These are phyloP conservation scores for Adelosebastes latens DNA, from an alignment of 2,797 vertebrate genomes.

Conservation along the genomic window DNA sequence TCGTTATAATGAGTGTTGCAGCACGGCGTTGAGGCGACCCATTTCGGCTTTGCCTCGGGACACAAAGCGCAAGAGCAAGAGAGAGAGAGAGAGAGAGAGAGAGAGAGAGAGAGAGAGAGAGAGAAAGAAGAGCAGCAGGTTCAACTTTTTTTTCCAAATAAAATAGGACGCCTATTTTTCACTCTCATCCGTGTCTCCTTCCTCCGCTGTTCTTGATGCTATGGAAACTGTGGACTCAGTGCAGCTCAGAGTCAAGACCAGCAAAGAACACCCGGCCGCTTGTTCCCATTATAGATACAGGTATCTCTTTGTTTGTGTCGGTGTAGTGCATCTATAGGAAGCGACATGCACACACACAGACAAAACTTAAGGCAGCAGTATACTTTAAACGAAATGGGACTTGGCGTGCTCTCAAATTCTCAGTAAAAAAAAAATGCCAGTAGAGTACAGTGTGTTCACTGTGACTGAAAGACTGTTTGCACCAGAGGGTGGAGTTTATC, in stretches of 20 bases:
- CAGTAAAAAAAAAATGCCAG: slow-evolving; percentile 20
- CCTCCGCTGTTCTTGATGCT: slow-evolving; percentile 63
- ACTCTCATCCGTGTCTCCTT: slow-evolving; percentile 59
- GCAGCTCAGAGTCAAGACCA: slow-evolving; percentile 37
- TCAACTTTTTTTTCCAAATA: slow-evolving; percentile 58
- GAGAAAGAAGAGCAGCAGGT: slow-evolving; percentile 42
- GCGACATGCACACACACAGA: background rate
- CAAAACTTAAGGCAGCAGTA: slow-evolving; percentile 5
- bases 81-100: slow-evolving; percentile 16
- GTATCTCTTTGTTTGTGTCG: slow-evolving; percentile 27
- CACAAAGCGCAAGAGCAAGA: slow-evolving; percentile 11
- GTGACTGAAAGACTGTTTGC: slow-evolving; percentile 15
- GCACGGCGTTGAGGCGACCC: slow-evolving; percentile 61
- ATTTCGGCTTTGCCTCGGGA: slow-evolving; percentile 65
- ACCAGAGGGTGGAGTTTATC: slow-evolving; percentile 12
- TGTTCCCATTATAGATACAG: slow-evolving; percentile 47
- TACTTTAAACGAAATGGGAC: background rate
- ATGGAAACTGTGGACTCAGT: slow-evolving; percentile 57
- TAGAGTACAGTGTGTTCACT: slow-evolving; percentile 22
- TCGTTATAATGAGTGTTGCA: slow-evolving; percentile 41
- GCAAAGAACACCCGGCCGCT: slow-evolving; percentile 37
- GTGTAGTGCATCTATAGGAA: slow-evolving; percentile 25
- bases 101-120: slow-evolving; percentile 14
- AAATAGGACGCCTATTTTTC: slow-evolving; percentile 80
- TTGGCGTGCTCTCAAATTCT: slow-evolving; percentile 6